Evolutionary conservation across 2,113 vertebrate genomes (phyloP), one percentile per base, ranked within the genome.

Genomic region (Vicugna pacos): DNA sequence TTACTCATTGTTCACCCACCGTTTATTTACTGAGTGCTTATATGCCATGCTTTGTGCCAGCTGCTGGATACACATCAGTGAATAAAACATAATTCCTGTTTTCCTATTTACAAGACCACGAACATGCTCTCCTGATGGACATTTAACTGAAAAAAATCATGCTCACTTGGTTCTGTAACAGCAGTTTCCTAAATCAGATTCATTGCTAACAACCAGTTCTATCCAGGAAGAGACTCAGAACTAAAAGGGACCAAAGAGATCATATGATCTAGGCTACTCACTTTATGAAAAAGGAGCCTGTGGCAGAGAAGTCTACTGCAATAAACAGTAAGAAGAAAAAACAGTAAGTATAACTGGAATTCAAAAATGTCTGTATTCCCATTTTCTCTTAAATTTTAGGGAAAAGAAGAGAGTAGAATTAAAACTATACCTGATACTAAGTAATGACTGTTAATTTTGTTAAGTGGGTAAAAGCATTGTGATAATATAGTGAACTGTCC

Each of bases 371-470:
- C 54, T 72, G 3, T 54, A 86, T 69, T 94, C 7, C n/a, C 10
- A 79, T 79, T 26, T 30, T 79, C 65, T 93, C 14, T 56, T 90
- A 42, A 91, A 95, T 81, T 82, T 58, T 79, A 91, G 64, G 28
- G 92, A 30, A 86, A 30, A 73, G 26, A 52, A 52, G 6, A 69
- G 52, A 89, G 8, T 84, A 5, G 62, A 38, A 84, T 60, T 90
- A 87, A 88, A 88, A 72, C 24, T 70, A 8, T 72, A 84, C 24
- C 38, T 75, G 32, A 80, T 38, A 64, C 32, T 70, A 82, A 69
- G 65, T 32, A 62, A 50, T 65, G 26, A 65, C 20, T 54, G n/a
- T n/a, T 82, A 64, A 67, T 64, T 93, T 56, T 96, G 69, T 75
- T 93, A 76, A 24, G 6, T 73, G 30, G 60, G 10, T 50, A 82